Evolutionary conservation across 2,888 invertebrate species (phyloP).

Genomic region (Hybos culiciformis): DNA sequence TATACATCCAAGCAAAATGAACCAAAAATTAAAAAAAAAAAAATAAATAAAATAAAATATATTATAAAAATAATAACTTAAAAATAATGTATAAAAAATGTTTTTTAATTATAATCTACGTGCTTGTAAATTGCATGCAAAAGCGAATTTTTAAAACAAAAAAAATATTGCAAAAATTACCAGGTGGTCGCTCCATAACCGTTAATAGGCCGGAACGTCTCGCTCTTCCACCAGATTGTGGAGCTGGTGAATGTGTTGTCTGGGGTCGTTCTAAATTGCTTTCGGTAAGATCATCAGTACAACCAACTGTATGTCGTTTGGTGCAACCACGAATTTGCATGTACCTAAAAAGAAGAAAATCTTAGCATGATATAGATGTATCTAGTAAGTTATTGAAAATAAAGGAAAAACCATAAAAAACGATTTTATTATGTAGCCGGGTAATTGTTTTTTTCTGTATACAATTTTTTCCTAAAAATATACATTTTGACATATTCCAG

Average conservation of each 20-base stretch:
- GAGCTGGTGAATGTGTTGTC: slow-evolving; percentile 28
- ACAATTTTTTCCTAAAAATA: too few relatives aligned
- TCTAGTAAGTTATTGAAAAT: too few relatives aligned
- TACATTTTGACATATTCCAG: too few relatives aligned
- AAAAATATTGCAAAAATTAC: slow-evolving; percentile 37
- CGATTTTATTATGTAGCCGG: too few relatives aligned
- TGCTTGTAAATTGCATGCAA: background rate
- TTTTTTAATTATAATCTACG: too few relatives aligned
- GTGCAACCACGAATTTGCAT: slow-evolving; percentile 60
- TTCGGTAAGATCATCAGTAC: slow-evolving; percentile 46
- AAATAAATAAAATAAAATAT: too few relatives aligned
- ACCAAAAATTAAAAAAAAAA: too few relatives aligned
- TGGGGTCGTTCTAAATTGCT: slow-evolving; percentile 23
- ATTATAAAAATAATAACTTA: too few relatives aligned
- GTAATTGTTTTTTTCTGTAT: too few relatives aligned
- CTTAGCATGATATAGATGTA: background rate
- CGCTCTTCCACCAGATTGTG: slow-evolving; percentile 42
- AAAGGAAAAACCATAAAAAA: too few relatives aligned
- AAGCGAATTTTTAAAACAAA: background rate
- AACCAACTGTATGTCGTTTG: slow-evolving; percentile 67
- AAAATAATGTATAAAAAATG: background rate
- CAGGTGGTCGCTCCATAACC: slow-evolving; percentile 76
- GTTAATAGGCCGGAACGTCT: slow-evolving; percentile 71
- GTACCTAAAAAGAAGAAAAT: slow-evolving; percentile 41
- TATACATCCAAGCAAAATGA: too few relatives aligned